A percentile compares a stretch with the other conserved stretches of the same genome.
Evolutionary conservation across 2,888 invertebrate species (phyloP).

Genomic region (Andrena fulva): DNA sequence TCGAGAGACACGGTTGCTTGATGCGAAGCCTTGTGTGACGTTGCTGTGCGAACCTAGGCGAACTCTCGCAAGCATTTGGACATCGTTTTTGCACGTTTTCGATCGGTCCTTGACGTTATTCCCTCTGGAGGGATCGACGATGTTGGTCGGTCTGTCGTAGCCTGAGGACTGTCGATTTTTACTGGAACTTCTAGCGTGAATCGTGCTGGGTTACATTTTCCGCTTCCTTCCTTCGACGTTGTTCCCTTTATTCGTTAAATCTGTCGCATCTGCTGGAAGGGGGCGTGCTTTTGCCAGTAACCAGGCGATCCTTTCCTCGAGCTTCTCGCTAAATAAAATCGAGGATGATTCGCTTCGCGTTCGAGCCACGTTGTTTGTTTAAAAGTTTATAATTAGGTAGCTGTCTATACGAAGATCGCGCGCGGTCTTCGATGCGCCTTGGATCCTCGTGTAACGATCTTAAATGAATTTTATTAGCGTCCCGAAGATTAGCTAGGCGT

Average conservation of each 20-base stretch:
- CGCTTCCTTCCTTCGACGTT: conserved; percentile 8
- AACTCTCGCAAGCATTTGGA: conserved; percentile 2
- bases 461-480: conserved; percentile 1
- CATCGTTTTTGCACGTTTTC: not conserved
- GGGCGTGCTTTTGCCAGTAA: not conserved
- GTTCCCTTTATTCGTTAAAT: not conserved
- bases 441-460: not conserved
- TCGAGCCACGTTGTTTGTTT: conserved; percentile 40
- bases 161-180: not conserved
- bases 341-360: conserved; percentile 35
- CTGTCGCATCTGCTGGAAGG: not conserved
- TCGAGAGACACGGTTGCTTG: conserved; percentile 31
- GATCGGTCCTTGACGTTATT: conserved; percentile 7
- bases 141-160: not conserved
- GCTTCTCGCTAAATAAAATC: not conserved
- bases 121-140: not conserved
- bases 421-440: no score
- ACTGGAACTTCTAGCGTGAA: not conserved
- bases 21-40: conserved; percentile 7
- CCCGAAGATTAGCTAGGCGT: not conserved
- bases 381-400: conserved; percentile 49
- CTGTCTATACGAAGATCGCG: conserved; percentile 10
- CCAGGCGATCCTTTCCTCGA: not conserved
- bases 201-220: not conserved
- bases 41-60: conserved; percentile 31